phyloP scores from a whole-genome alignment of 2,113 vertebrate genomes.

The Hemibates koningsi region DNA sequence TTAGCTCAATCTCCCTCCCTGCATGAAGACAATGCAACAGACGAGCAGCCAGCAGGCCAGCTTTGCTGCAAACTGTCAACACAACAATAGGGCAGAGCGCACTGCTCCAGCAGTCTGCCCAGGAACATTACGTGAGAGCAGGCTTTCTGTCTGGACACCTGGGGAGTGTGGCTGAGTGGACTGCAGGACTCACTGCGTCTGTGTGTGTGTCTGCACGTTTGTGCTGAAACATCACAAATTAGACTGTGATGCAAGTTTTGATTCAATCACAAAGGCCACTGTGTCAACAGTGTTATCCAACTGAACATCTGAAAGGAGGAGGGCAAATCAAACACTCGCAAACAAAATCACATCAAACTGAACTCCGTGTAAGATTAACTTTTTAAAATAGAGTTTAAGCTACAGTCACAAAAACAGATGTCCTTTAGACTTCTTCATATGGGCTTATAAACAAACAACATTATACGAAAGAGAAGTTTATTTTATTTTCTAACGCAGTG shows the following conservation, averaged over 20 bases:
- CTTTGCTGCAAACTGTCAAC: slow-evolving; percentile 26
- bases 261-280: slow-evolving; percentile 1
- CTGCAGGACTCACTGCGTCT: not conserved
- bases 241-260: slow-evolving; percentile 1
- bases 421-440: not conserved
- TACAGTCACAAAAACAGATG: not conserved
- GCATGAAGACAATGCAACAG: slow-evolving; percentile 44
- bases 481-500: not conserved
- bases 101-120: slow-evolving; percentile 8
- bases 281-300: not conserved
- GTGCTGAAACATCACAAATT: not conserved
- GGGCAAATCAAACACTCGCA: not conserved
- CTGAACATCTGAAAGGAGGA: not conserved
- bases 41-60: slow-evolving; percentile 18
- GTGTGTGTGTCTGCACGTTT: not conserved
- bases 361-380: not conserved
- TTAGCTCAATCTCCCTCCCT: slow-evolving; percentile 24
- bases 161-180: not conserved
- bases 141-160: not conserved
- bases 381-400: not conserved
- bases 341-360: not conserved
- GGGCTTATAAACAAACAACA: not conserved
- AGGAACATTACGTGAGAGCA: not conserved
- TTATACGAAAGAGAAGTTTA: not conserved
- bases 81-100: slow-evolving; percentile 26